Base-by-base conservation (phyloP, 2,113 vertebrate genomes). In the Piaya cayana region DNA sequence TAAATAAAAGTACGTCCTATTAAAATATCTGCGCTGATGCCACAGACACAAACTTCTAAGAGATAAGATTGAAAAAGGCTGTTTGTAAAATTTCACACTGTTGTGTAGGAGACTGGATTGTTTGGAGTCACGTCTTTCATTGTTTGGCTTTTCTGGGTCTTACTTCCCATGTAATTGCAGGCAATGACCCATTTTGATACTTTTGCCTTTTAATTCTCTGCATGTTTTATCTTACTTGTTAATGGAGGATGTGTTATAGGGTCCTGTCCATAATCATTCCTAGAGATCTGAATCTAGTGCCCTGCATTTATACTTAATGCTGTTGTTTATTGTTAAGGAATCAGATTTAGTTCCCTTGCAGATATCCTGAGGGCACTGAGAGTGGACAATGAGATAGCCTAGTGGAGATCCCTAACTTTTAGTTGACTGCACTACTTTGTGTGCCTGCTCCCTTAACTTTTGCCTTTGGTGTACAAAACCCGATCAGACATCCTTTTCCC, bases 81-180 rank as follows among this genome's bases (percentile, higher is more conserved):
- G n/a, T 29, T 64, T 22, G 23, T 23, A 50, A 29, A 34, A 0
- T 3, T 63, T 77, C 0, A 1, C 15, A 3, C 11, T 42, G 0
- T 23, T 1, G 0, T 60, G 12, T n/a, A 34, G 34, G 55, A 80
- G 55, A 10, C 1, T 3, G 26, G 30, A 43, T 30, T 32, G 17
- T 21, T 72, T 25, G 36, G 67, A 50, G 64, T 64, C 8, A 0
- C 45, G 29, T 15, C 9, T 75, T 9, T 59, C 5, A 2, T 29
- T 49, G 23, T 68, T 77, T 2, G 1, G 12, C 32, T 93, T 5
- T 85, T 91, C 23, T 72, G 25, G 9, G 9, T 68, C 55, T 85
- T 49, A 29, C 27, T 47, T 86, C 19, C 22, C 62, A 39, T n/a
- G n/a, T n/a, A n/a, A n/a, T n/a, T n/a, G n/a, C 53, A 82, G 70